These are phyloP conservation scores for Euzophera pinguis DNA, from an alignment of 2,888 invertebrate genomes.

Conservation along the genomic window DNA sequence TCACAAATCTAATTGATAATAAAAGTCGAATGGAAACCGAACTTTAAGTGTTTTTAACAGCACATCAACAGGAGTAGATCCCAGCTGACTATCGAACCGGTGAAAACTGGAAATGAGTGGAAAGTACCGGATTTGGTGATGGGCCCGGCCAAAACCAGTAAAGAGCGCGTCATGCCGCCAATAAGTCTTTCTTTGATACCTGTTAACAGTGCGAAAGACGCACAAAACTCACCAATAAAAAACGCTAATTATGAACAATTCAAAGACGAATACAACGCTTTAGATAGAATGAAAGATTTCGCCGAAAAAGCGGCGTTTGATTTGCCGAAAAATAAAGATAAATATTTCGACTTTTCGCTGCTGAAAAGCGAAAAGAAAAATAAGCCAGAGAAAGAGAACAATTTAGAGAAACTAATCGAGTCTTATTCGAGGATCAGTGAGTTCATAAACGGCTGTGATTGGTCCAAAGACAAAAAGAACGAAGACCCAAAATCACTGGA, in stretches of 20 bases:
- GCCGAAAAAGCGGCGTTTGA: slow-evolving; percentile 74
- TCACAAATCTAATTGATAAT: slow-evolving; percentile 76
- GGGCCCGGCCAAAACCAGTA: slow-evolving; percentile 53
- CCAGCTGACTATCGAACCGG: slow-evolving; percentile 71
- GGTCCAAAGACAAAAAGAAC: slow-evolving; percentile 60
- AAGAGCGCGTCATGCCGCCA: slow-evolving; percentile 66
- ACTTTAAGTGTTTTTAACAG: slow-evolving; percentile 55
- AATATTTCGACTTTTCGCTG: slow-evolving; percentile 50
- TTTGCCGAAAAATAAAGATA: slow-evolving; percentile 60
- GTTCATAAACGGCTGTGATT: slow-evolving; percentile 73
- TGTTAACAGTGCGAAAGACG: slow-evolving; percentile 58
- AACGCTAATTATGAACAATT: slow-evolving; percentile 54
- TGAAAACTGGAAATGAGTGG: slow-evolving; percentile 55
- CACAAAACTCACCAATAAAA: slow-evolving; percentile 53
- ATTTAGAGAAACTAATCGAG: slow-evolving; percentile 63
- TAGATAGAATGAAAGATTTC: slow-evolving; percentile 76
- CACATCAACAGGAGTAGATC: slow-evolving; percentile 76
- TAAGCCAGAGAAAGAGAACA: slow-evolving; percentile 53
- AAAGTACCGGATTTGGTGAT: slow-evolving; percentile 61
- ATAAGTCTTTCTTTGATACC: slow-evolving; percentile 72
- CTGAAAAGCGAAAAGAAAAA: slow-evolving; percentile 46
- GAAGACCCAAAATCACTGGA: slow-evolving; percentile 62
- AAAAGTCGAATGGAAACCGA: slow-evolving; percentile 39
- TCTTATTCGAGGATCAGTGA: slow-evolving; percentile 72
- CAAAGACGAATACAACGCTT: slow-evolving; percentile 68